A percentile compares a stretch with the other conserved stretches of the same genome.
Evolutionary conservation across 2,797 vertebrate species (phyloP).

Genomic region (Onychomys torridus): DNA sequence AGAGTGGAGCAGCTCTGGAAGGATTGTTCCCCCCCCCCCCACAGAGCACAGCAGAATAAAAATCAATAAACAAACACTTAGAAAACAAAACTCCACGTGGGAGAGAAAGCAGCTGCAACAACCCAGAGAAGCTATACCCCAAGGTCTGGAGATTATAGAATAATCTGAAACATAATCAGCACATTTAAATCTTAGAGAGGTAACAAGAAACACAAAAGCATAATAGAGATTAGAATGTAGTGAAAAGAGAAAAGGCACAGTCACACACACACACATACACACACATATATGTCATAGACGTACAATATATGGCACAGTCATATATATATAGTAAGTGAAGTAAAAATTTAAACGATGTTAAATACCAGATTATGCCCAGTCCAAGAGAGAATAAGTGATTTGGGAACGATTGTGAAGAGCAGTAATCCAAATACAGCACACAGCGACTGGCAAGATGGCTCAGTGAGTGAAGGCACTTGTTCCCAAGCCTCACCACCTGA

Average conservation of each 20-base stretch:
- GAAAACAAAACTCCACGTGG: constrained; percentile 43
- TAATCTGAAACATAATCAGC: constrained; percentile 68
- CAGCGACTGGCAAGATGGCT: not conserved
- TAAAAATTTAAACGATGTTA: constrained; percentile 21
- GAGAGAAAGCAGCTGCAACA: constrained; percentile 62
- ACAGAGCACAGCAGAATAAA: not conserved
- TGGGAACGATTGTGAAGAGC: constrained; percentile 36
- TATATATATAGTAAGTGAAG: constrained; percentile 21
- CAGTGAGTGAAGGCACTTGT: not conserved
- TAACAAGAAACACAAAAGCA: constrained; percentile 38
- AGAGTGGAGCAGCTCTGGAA: constrained; percentile 28
- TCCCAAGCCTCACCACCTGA: not conserved
- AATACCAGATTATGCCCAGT: constrained; percentile 3
- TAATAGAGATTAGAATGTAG: constrained; percentile 18
- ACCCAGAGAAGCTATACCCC: constrained; percentile 33
- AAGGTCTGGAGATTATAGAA: constrained; percentile 65
- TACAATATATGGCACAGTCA: not conserved
- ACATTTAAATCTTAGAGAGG: constrained; percentile 58
- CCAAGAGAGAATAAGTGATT: not conserved
- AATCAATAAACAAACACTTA: not conserved
- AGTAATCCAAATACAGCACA: not conserved
- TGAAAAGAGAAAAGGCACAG: constrained; percentile 13
- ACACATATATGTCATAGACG: not conserved
- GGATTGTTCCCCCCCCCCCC: not conserved
- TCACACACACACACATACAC: not conserved